A percentile compares a stretch with the other conserved stretches of the same genome.
phyloP scores from a whole-genome alignment of 92 coral and sea anemone species.

The Blastomussa wellsi region DNA sequence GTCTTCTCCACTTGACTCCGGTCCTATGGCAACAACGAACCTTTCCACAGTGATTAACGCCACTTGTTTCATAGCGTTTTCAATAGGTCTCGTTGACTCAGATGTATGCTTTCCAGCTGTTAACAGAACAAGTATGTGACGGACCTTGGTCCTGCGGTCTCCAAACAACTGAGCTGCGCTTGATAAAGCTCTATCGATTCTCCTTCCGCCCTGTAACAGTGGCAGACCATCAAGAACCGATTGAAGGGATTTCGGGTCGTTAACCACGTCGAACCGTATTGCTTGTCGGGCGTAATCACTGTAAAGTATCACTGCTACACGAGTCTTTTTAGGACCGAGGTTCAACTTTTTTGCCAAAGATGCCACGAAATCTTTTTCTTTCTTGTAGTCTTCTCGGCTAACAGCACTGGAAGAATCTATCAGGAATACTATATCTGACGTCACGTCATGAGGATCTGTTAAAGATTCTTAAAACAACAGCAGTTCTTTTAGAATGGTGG shows the following conservation, averaged over 20 bases:
- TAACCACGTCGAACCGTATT: conserved; percentile 36
- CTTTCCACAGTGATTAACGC: conserved; percentile 61
- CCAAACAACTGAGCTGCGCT: conserved; percentile 34
- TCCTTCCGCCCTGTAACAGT: conserved; percentile 44
- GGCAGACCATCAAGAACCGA: conserved; percentile 46
- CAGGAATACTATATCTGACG: conserved; percentile 61
- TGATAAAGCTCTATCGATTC: conserved; percentile 62
- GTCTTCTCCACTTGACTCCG: conserved; percentile 52
- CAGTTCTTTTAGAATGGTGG: not conserved
- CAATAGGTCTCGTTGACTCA: conserved; percentile 7
- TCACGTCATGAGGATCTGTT: conserved; percentile 35
- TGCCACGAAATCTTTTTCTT: conserved; percentile 57
- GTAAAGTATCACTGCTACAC: conserved; percentile 59
- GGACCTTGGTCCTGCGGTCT: conserved; percentile 51
- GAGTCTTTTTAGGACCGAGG: conserved; percentile 55
- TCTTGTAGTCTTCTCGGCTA: conserved; percentile 29
- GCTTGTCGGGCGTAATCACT: conserved; percentile 31
- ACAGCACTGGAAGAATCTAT: conserved; percentile 67
- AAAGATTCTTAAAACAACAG: not conserved
- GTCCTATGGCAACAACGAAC: conserved; percentile 79
- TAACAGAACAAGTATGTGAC: conserved; percentile 60
- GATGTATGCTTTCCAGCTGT: conserved; percentile 58
- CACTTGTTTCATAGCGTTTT: conserved; percentile 57
- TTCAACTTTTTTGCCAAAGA: conserved; percentile 46
- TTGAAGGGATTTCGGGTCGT: conserved; percentile 25